Base-by-base conservation (phyloP, 2,888 invertebrate genomes). In the Trichacis sp. region DNA sequence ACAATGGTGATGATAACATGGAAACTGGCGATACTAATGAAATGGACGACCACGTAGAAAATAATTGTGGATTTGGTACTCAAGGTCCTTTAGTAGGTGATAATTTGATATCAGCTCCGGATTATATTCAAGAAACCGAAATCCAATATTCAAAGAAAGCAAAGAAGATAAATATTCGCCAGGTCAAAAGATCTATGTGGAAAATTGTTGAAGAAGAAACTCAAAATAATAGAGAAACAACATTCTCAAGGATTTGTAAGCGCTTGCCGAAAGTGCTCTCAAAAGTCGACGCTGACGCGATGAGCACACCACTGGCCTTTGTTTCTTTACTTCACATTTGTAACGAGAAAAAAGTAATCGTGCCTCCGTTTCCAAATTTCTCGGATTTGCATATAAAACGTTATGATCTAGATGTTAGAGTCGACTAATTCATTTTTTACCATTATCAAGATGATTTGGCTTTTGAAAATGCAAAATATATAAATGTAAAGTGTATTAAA, bases 91-190 rank as follows among this genome's bases (percentile, higher is more conserved):
- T 85, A 70, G 85, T 85, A 29, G 87, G 87, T 0, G 86, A 87
- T 1, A 88, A 91, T 76, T 88, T 92, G 82, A 87, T 92, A 8
- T 89, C 90, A 47, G 89, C 90, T 0, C 93, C 93, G 0, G 88
- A 88, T 64, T 88, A 88, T 82, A 89, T 89, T 72, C 74, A 73
- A 12, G 92, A 92, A 85, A 89, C 91, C 48, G 88, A 91, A 75
- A 92, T 96, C 63, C 89, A 91, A 0, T 96, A 94, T 82, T 93
- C 95, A 3, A 90, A 91, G 84, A 88, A 91, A 55, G 93, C 96
- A 3, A 96, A 96, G 79, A 93, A 92, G 60, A 89, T 96, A 40
- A 94, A 96, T 77, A 95, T 96, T 89, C 92, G 91, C 75, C 91
- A 90, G 77, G 83, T 96, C 43, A 96, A 96, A 80, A 85, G 87